Base-by-base conservation (phyloP, 1,140 invertebrate species). In the Planococcus citri region DNA sequence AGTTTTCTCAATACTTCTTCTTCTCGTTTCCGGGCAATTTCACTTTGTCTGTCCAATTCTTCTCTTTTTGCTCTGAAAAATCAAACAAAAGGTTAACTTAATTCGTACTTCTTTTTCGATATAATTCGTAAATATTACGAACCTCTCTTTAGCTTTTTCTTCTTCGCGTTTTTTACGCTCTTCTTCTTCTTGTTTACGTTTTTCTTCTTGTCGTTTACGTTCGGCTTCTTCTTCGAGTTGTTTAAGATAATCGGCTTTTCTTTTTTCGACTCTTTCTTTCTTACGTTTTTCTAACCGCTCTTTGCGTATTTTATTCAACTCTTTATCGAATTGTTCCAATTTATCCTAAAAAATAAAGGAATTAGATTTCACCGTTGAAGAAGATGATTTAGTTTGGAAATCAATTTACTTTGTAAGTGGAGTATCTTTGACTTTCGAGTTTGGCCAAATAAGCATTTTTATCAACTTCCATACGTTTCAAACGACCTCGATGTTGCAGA, bases 381-480 rank as follows among this genome's bases (percentile, higher is more conserved):
- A n/a, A n/a, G n/a, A n/a, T n/a, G n/a, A n/a, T n/a, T n/a, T n/a
- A n/a, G n/a, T n/a, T n/a, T n/a, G n/a, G n/a, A n/a, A n/a, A n/a
- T n/a, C 12, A 33, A 33, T 12, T 33, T 74, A 82, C 82, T 76
- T 87, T 80, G 76, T 90, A 91, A 1, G 87, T 82, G 37, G 84
- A 86, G 69, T 88, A 88, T 17, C 93, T 83, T 72, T 90, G 88
- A 1, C 87, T 84, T 68, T 87, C 82, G 14, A 97, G 82, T 51
- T 86, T 86, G 1, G 86, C 83, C 0, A 94, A 76, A 80, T 95
- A 97, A 27, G 81, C 81, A 70, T 93, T 87, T 70, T 89, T 86
- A 76, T 97, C 93, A 1, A 80, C 80, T 70, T 86, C 84, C 89
- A 97, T 95, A 64, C 90, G 82, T 8, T 80, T 79, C 72, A 97